phyloP scores from a whole-genome alignment of 37 sponge, comb jelly and placozoan species.

The Haliclona indistincta region DNA sequence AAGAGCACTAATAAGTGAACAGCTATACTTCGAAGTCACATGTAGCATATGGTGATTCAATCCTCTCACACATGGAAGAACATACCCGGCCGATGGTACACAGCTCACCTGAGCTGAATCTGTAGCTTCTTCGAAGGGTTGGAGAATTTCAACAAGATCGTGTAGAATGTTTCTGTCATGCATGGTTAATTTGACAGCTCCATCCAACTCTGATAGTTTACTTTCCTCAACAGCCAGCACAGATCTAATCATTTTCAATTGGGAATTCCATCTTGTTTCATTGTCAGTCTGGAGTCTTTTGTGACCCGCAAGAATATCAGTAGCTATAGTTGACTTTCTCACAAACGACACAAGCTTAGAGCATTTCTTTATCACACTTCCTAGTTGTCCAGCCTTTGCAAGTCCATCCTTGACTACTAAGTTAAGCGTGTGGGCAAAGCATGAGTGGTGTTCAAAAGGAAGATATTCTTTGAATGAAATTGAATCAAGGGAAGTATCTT shows the following conservation, averaged over 20 bases:
- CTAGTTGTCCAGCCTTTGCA: not conserved
- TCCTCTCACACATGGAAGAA: conserved; percentile 8
- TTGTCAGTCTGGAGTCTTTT: not conserved
- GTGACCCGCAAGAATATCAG: not conserved
- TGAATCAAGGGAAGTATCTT: not conserved
- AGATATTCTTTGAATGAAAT: not conserved
- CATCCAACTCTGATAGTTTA: not conserved
- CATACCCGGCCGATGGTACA: not conserved
- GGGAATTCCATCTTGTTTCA: not conserved
- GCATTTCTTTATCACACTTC: not conserved
- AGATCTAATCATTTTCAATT: not conserved
- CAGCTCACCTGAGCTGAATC: not conserved
- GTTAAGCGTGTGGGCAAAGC: conserved; percentile 29
- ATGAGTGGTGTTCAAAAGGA: conserved; percentile 1
- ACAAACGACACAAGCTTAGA: conserved; percentile 4
- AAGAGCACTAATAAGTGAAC: not conserved
- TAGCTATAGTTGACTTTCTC: conserved; percentile 22
- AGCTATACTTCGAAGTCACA: not conserved
- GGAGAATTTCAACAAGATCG: conserved; percentile 5
- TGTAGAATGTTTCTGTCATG: not conserved
- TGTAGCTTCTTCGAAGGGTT: conserved; percentile 25
- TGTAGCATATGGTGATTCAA: not conserved
- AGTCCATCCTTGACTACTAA: conserved; percentile 23
- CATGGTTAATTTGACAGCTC: not conserved
- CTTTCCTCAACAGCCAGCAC: not conserved